phyloP scores from a whole-genome alignment of 2,797 vertebrate species.

The Sebastes ruberrimus region DNA sequence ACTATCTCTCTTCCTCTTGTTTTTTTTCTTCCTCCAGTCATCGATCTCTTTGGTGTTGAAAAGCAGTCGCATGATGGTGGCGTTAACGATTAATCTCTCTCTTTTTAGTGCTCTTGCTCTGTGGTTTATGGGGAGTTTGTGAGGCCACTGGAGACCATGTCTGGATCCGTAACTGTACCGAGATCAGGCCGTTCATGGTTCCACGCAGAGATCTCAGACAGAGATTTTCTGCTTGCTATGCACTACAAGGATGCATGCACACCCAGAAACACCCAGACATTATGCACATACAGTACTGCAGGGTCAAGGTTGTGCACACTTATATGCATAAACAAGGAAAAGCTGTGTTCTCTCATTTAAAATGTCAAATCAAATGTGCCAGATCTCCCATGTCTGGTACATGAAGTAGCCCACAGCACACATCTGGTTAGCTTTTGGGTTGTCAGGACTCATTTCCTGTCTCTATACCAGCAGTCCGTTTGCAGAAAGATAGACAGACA shows the following conservation, averaged over 20 bases:
- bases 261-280: neutral
- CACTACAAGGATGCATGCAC: neutral
- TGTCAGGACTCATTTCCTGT: conserved; percentile 49
- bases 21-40: neutral
- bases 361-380: conserved; percentile 4
- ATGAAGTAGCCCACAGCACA: conserved; percentile 25
- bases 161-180: conserved; percentile 28
- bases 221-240: conserved; percentile 26
- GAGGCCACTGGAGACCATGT: conserved; percentile 31
- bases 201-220: conserved; percentile 34
- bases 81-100: conserved; percentile 8
- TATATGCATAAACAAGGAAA: neutral
- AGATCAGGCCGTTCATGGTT: conserved; percentile 33
- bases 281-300: neutral
- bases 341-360: neutral
- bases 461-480: conserved; percentile 3
- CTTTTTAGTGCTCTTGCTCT: neutral
- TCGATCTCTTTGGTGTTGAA: conserved; percentile 8
- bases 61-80: neutral
- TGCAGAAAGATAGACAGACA: conserved; percentile 21
- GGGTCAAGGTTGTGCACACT: neutral
- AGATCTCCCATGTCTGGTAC: neutral
- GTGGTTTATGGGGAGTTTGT: conserved; percentile 1
- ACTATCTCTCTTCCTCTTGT: neutral
- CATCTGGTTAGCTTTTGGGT: conserved; percentile 57